phyloP scores from a whole-genome alignment of 1,140 invertebrate genomes.

The Aphelinus atriplicis region DNA sequence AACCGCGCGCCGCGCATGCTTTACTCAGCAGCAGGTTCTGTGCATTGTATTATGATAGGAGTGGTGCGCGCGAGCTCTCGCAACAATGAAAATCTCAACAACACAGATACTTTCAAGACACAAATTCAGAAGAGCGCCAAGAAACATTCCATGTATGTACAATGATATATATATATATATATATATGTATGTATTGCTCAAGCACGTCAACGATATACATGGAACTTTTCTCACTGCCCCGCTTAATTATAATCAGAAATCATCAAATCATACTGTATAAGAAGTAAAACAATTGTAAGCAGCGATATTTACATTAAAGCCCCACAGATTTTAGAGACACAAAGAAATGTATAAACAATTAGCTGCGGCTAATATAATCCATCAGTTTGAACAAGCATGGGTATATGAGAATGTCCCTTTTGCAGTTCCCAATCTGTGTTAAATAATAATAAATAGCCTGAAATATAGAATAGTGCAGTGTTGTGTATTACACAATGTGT shows the following conservation, averaged over 20 bases:
- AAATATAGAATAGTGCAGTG: background rate
- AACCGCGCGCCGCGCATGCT: conserved; percentile 72
- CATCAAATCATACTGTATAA: conserved; percentile 7
- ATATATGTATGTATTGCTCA: conserved; percentile 8
- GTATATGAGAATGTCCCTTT: conserved; percentile 75
- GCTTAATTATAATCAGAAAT: background rate
- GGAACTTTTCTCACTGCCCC: conserved; percentile 9
- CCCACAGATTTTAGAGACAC: conserved; percentile 56
- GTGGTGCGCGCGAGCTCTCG: conserved; percentile 24
- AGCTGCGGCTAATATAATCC: conserved; percentile 56
- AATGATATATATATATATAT: conserved; percentile 38
- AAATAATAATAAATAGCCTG: background rate
- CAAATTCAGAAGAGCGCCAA: conserved; percentile 19
- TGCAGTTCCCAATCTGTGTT: conserved; percentile 70
- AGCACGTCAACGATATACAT: background rate
- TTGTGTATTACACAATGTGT: background rate
- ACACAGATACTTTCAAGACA: conserved; percentile 2
- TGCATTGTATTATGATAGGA: conserved; percentile 34
- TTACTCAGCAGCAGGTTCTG: conserved; percentile 58
- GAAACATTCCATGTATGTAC: conserved; percentile 30
- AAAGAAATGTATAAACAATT: conserved; percentile 56
- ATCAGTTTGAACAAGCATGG: conserved; percentile 61
- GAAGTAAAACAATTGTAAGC: conserved; percentile 60
- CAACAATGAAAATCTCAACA: conserved; percentile 17
- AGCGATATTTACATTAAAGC: conserved; percentile 73